These are phyloP conservation scores for Xiphophorus birchmanni DNA, from an alignment of 2,797 vertebrate genomes.

Conservation along the genomic window DNA sequence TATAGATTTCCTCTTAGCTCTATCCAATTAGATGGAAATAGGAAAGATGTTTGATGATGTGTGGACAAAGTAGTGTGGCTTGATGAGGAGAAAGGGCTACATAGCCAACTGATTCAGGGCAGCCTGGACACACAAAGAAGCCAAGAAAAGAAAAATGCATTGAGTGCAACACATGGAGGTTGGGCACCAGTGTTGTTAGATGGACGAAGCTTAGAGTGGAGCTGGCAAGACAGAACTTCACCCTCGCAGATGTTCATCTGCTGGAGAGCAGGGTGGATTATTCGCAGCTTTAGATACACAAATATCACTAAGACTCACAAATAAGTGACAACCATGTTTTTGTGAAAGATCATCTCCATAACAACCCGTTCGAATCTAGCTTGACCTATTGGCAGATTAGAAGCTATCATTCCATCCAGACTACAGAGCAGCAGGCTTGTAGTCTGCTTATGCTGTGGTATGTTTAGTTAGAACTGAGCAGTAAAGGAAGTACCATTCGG, in stretches of 20 bases:
- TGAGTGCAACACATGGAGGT: not conserved
- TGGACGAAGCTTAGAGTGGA: not conserved
- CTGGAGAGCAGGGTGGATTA: not conserved
- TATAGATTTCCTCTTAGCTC: not conserved
- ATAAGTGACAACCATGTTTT: not conserved
- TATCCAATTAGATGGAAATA: not conserved
- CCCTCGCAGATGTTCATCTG: not conserved
- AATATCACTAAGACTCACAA: not conserved
- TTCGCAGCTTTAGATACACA: not conserved
- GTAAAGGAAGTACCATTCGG: no score
- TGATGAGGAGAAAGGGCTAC: not conserved
- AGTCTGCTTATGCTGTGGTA: not conserved
- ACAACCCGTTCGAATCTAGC: not conserved
- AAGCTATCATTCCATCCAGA: not conserved
- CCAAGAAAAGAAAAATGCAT: not conserved
- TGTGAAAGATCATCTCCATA: slow-evolving; percentile 2
- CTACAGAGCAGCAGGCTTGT: not conserved
- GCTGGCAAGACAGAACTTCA: not conserved
- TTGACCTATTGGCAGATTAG: not conserved
- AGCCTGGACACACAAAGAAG: not conserved
- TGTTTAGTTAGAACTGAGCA: not conserved
- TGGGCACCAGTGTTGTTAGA: not conserved
- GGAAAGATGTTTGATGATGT: not conserved
- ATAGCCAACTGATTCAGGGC: not conserved
- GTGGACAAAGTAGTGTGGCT: not conserved